Conservation (phyloP, 2,113 vertebrate species). For the Phrynosoma platyrhinos region DNA sequence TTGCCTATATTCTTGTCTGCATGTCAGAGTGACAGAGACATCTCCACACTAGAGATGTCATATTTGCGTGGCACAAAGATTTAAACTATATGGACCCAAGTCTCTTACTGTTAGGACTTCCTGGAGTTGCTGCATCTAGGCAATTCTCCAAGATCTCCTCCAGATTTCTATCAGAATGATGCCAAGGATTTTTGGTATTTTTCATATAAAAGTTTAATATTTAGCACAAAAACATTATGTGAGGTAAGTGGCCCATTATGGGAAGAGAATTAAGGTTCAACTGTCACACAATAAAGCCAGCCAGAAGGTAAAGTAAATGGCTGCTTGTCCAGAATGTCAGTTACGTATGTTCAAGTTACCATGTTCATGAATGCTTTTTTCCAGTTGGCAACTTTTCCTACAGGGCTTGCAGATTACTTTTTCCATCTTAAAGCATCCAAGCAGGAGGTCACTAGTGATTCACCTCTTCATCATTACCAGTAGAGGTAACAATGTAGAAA, state of each 20-base stretch:
- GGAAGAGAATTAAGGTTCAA: background rate
- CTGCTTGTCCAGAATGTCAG: background rate
- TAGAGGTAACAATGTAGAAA: background rate
- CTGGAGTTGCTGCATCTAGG: background rate
- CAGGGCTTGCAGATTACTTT: background rate
- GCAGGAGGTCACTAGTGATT: background rate
- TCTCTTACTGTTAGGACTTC: background rate
- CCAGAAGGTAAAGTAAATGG: background rate
- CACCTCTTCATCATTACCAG: background rate
- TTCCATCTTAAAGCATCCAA: background rate
- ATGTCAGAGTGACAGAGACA: background rate
- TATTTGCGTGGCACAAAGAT: background rate
- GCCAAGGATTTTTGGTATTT: background rate
- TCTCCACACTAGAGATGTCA: background rate
- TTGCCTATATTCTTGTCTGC: background rate
- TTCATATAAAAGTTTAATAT: constrained; percentile 31
- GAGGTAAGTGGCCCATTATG: background rate
- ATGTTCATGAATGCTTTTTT: background rate
- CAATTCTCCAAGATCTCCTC: background rate
- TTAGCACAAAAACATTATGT: background rate
- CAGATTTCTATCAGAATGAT: background rate
- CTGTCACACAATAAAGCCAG: background rate
- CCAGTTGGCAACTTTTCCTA: background rate
- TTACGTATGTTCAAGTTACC: background rate
- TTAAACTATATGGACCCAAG: background rate